Base-by-base conservation (phyloP, 1,140 invertebrate genomes). In the Hirudo medicinalis region DNA sequence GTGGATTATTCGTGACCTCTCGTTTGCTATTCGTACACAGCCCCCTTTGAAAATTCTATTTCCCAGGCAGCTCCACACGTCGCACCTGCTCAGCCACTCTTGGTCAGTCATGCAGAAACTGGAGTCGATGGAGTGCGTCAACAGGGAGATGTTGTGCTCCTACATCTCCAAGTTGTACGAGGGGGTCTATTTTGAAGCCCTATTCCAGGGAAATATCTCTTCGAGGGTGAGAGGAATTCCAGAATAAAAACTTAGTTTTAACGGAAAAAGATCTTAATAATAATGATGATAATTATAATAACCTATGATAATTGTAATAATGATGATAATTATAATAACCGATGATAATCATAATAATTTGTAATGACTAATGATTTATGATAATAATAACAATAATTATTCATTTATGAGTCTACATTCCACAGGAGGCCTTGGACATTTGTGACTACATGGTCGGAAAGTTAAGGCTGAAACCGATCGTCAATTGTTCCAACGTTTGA, bases 71-170 rank as follows among this genome's bases (percentile, higher is more conserved):
- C 29, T 63, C 11, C 57, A 63, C 22, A 32, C 57, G 57, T 63
- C 57, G 29, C 29, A 63, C 29, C 57, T 63, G 22, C 29, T 63
- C 22, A 63, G 57, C 19, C 22, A 63, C 22, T 63, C 29, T 1
- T 25, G 57, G 22, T 25, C 57, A 32, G 57, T 63, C 22, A 63
- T 32, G 22, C 57, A 63, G 57, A 63, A 63, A 63, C 57, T 63
- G 22, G 57, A 63, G 22, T 63, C 22, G 11, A 32, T 63, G 57
- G 57, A 63, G 22, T 63, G 57, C 19, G 19, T 63, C 22, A 63
- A 32, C 29, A 32, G 29, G 57, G 57, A 63, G 57, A 63, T 63
- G 57, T 32, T 63, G 57, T 22, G 22, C 57, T 63, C 57, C 19
- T 63, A 63, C 57, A 32, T 63, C 19, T 22, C 22, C 0, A 25